Conservation (phyloP, 2,888 invertebrate genomes). For the Mythimna lalbum region DNA sequence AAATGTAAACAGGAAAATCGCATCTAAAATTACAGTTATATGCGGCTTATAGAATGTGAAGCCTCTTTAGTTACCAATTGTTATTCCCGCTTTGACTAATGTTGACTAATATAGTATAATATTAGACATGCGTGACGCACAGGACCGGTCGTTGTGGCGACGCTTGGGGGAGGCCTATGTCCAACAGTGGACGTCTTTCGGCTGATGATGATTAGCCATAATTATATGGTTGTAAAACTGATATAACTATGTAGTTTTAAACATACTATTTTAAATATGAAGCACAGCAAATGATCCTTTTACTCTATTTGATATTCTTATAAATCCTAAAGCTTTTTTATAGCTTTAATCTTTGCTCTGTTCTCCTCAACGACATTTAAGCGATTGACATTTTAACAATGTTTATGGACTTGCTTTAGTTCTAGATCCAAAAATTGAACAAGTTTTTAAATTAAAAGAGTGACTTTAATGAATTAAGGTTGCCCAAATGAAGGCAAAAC, state of each 20-base stretch:
- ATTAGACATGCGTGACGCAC: no score
- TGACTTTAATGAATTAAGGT: not conserved
- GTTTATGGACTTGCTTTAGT: not conserved
- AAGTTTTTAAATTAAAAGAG: not conserved
- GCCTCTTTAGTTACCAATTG: not conserved
- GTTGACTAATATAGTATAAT: constrained; percentile 1
- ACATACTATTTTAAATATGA: not conserved
- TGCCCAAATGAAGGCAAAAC: not conserved
- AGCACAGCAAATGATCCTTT: not conserved
- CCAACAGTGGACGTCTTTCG: no score
- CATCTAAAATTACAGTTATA: constrained; percentile 24
- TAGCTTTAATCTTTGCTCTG: not conserved
- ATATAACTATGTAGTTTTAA: not conserved
- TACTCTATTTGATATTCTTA: not conserved
- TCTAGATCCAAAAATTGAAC: not conserved
- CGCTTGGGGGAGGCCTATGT: no score
- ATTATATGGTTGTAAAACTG: not conserved
- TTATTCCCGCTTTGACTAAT: constrained; percentile 11
- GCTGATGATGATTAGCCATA: no score
- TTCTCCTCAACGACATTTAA: not conserved
- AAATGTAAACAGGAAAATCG: constrained; percentile 44
- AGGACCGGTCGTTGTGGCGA: no score
- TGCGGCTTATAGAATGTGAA: constrained; percentile 7
- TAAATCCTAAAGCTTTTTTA: not conserved
- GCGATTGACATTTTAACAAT: not conserved